Evolutionary conservation across 2,797 vertebrate genomes (phyloP).

Genomic region (Rhyacichthys aspro): DNA sequence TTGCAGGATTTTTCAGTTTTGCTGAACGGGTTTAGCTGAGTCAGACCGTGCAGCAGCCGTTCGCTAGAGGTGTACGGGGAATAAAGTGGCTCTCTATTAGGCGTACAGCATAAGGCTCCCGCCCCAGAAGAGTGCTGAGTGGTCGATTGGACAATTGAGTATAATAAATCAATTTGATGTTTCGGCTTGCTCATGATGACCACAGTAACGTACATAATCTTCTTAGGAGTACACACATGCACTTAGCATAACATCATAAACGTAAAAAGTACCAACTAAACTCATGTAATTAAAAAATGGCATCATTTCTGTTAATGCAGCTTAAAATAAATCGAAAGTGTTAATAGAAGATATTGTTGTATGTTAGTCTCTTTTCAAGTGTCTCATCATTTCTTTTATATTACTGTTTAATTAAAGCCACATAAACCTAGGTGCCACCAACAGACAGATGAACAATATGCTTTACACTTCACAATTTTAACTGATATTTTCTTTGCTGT

Average conservation of each 20-base stretch:
- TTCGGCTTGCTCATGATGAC: constrained; percentile 51
- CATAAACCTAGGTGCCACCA: not conserved
- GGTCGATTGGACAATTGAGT: constrained; percentile 29
- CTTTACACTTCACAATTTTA: no score
- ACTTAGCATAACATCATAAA: not conserved
- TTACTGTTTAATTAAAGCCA: not conserved
- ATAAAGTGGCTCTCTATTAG: constrained; percentile 26
- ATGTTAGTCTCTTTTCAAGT: not conserved
- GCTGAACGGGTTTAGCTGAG: constrained; percentile 45
- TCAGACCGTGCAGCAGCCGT: constrained; percentile 37
- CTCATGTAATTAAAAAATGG: no score
- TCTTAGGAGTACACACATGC: not conserved
- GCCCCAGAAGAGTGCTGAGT: constrained; percentile 45
- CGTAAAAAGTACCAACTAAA: not conserved
- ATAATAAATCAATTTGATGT: constrained; percentile 60
- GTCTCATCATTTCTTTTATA: not conserved
- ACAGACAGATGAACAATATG: no score
- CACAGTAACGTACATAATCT: constrained; percentile 8
- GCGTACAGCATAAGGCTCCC: constrained; percentile 39
- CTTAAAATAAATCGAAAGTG: no score
- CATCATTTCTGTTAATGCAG: no score
- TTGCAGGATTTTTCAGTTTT: constrained; percentile 24
- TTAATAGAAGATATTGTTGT: no score
- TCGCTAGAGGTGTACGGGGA: constrained; percentile 10
- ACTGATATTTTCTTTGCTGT: no score